Evolutionary conservation across 1,140 invertebrate species (phyloP), one percentile per base, ranked within the genome.

Genomic region (Mactra quadrangularis): DNA sequence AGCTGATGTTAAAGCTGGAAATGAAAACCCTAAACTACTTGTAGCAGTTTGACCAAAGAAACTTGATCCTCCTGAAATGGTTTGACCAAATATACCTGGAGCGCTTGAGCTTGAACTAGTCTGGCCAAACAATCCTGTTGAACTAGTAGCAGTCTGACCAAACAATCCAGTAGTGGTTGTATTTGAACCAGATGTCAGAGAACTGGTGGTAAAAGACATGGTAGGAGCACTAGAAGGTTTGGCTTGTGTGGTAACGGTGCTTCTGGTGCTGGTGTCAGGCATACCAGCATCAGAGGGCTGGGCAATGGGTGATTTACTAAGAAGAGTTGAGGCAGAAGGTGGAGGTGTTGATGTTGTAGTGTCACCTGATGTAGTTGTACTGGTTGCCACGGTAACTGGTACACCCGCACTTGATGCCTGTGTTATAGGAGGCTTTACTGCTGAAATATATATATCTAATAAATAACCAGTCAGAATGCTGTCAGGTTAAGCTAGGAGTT

Each of bases 21-120:
- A 19, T 22, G 35, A 35, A 11, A 66, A 19, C 19, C 25, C 62
- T 3, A 52, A 13, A 52, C 22, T 60, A 3, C 64, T 29, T 41
- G 59, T n/a, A n/a, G n/a, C n/a, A n/a, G n/a, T 2, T 13, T 70
- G 47, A 31, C 78, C 83, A 85, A 83, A 83, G 22, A 79, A 15
- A 13, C 74, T 41, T 41, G 38, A 7, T 6, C 38, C 57, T 1
- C 60, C 22, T 45, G 72, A 11, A 64, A 76, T 0, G 31, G 55
- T 38, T 11, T 75, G 72, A 60, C 82, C 79, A 25, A 84, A 41
- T 35, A 57, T 45, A 25, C 70, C 66, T 45, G 60, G 25, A 33
- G 74, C 31, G 7, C 33, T 31, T 38, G 62, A 59, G 3, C 27
- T 15, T 50, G 74, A 13, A 47, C n/a, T 53, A 22, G 84, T 11